phyloP scores from a whole-genome alignment of 2,888 invertebrate species.

The Yponomeuta evonymella region DNA sequence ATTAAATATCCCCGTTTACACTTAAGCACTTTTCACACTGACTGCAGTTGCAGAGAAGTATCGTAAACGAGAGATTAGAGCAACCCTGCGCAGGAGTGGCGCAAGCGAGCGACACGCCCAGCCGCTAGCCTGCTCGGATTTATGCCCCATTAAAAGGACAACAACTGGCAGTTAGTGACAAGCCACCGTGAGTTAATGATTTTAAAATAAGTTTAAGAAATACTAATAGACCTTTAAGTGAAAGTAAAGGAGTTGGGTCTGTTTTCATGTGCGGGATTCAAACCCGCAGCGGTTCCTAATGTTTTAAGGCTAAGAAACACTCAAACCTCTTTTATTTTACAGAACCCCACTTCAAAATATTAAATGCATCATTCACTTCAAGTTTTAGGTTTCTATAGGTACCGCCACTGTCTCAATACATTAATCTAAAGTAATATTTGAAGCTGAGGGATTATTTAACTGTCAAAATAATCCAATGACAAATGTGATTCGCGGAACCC shows the following conservation, averaged over 20 bases:
- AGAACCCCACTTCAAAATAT: too few species aligned
- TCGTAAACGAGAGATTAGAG: background rate
- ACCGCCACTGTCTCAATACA: too few species aligned
- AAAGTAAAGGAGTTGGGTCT: background rate
- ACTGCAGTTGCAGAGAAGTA: background rate
- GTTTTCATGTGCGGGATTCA: background rate
- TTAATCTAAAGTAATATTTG: too few species aligned
- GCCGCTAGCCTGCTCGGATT: constrained; percentile 5
- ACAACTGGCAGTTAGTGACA: constrained; percentile 1
- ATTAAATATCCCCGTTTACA: too few species aligned
- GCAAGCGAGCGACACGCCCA: constrained; percentile 11
- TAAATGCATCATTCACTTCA: too few species aligned
- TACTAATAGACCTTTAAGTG: background rate
- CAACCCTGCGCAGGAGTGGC: constrained; percentile 11
- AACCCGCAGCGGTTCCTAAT: too few species aligned
- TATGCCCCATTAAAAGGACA: constrained; percentile 18
- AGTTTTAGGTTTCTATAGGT: too few species aligned
- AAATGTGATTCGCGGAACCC: too few species aligned
- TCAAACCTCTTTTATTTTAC: too few species aligned
- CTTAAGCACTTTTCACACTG: background rate
- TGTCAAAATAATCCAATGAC: too few species aligned
- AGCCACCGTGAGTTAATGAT: background rate
- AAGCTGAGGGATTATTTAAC: too few species aligned
- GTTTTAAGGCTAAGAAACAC: too few species aligned
- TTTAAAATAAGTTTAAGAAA: background rate